Conservation (phyloP, 2,797 vertebrate species). For the Clarias fuscus region DNA sequence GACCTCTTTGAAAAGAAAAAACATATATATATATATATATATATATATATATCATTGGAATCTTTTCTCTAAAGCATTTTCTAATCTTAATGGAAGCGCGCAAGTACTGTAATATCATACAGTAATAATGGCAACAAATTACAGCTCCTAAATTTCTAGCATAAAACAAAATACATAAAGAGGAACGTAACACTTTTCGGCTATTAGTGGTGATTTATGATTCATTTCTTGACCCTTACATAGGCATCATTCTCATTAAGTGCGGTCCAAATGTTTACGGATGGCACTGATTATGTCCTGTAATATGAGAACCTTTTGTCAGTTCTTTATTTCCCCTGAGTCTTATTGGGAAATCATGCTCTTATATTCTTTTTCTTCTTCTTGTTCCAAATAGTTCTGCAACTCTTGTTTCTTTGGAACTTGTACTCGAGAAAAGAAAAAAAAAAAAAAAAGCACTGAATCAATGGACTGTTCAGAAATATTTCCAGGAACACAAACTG, state of each 20-base stretch:
- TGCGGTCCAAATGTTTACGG: neutral
- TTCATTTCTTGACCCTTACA: neutral
- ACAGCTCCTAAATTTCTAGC: too few relatives aligned
- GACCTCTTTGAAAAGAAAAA: too few relatives aligned
- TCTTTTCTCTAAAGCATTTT: too few relatives aligned
- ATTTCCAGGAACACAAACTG: conserved; percentile 21
- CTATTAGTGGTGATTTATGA: neutral
- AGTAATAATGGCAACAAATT: too few relatives aligned
- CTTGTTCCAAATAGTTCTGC: too few relatives aligned
- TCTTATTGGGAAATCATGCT: neutral
- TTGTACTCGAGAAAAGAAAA: too few relatives aligned
- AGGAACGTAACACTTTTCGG: neutral
- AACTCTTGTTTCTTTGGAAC: neutral
- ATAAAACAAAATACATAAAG: neutral
- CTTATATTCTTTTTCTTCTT: neutral
- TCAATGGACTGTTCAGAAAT: neutral
- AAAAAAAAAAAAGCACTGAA: neutral
- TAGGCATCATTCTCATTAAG: neutral
- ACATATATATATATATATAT: too few relatives aligned
- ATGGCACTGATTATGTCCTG: neutral
- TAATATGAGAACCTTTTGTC: neutral
- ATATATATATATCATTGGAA: too few relatives aligned
- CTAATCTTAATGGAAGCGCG: too few relatives aligned
- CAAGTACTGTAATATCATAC: too few relatives aligned
- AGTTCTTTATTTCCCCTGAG: neutral